Evolutionary conservation across 2,113 vertebrate genomes (phyloP).

Genomic region (Caranx ignobilis): DNA sequence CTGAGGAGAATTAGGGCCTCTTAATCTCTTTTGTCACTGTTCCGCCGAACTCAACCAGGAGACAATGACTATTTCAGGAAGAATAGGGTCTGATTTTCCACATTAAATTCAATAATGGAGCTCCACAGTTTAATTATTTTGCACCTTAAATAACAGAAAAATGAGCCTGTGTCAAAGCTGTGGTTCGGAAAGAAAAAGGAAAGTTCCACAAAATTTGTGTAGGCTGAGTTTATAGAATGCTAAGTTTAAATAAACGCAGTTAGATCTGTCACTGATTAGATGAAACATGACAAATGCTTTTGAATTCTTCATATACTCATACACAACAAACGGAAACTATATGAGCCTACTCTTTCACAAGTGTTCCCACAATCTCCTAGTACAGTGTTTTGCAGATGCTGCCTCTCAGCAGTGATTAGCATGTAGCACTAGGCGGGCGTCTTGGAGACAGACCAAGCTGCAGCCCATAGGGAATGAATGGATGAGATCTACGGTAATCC

Average conservation of each 20-base stretch:
- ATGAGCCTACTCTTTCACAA: not conserved
- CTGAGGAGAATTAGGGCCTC: slow-evolving; percentile 75
- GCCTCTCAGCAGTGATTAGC: slow-evolving; percentile 63
- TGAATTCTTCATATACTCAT: not conserved
- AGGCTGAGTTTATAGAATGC: not conserved
- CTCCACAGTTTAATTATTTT: slow-evolving; percentile 64
- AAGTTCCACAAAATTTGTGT: slow-evolving; percentile 1
- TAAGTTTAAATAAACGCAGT: not conserved
- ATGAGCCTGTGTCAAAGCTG: slow-evolving; percentile 37
- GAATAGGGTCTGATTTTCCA: slow-evolving; percentile 63
- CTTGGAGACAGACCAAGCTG: slow-evolving; percentile 52
- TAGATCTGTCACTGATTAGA: slow-evolving; percentile 5
- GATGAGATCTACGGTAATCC: slow-evolving; percentile 72
- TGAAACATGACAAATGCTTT: slow-evolving; percentile 8
- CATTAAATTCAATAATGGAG: slow-evolving; percentile 67
- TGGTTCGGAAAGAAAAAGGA: not conserved
- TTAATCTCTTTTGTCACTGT: slow-evolving; percentile 77
- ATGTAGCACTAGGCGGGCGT: slow-evolving; percentile 45
- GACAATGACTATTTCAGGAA: slow-evolving; percentile 66
- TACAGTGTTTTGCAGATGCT: slow-evolving; percentile 31
- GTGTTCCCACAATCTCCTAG: slow-evolving; percentile 8
- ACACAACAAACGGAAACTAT: not conserved
- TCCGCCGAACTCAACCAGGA: slow-evolving; percentile 59
- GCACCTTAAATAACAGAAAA: slow-evolving; percentile 47
- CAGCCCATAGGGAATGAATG: slow-evolving; percentile 58